phyloP scores from a whole-genome alignment of 2,113 vertebrate genomes.

The Lutjanus erythropterus region DNA sequence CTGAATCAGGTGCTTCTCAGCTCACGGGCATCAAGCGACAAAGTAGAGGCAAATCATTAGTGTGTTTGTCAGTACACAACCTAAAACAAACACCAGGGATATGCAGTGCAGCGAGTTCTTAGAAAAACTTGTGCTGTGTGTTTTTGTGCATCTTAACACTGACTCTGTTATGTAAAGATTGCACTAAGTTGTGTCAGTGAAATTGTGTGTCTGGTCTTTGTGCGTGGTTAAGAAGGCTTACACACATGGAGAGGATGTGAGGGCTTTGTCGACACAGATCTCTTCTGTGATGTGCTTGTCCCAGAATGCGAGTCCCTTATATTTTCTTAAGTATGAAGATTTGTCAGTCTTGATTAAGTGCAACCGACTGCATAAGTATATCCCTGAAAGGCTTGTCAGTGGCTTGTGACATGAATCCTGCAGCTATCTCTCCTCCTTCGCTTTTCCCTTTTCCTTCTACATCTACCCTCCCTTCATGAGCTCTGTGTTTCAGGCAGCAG shows the following conservation, averaged over 20 bases:
- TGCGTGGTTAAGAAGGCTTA: constrained; percentile 41
- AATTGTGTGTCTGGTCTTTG: constrained; percentile 19
- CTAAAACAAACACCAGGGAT: background rate
- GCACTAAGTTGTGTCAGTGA: constrained; percentile 10
- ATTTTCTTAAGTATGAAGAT: constrained; percentile 54
- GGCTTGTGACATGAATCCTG: constrained; percentile 36
- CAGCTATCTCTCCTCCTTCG: background rate
- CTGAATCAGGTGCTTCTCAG: too few species aligned
- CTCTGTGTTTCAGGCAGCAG: background rate
- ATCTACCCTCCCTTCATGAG: background rate
- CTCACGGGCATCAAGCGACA: too few species aligned
- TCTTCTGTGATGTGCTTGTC: constrained; percentile 34
- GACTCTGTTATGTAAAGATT: background rate
- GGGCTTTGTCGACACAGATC: constrained; percentile 38
- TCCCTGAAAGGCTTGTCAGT: constrained; percentile 54
- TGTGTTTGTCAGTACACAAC: background rate
- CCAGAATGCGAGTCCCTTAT: constrained; percentile 39
- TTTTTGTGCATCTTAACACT: background rate
- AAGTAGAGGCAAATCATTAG: too few species aligned
- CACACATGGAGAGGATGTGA: constrained; percentile 26
- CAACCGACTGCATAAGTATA: constrained; percentile 26
- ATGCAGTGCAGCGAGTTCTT: background rate
- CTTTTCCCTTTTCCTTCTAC: constrained; percentile 13
- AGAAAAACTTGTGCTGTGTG: background rate
- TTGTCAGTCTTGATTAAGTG: constrained; percentile 64